Base-by-base conservation (phyloP, 2,888 invertebrate genomes). In the Nasonia oneida region DNA sequence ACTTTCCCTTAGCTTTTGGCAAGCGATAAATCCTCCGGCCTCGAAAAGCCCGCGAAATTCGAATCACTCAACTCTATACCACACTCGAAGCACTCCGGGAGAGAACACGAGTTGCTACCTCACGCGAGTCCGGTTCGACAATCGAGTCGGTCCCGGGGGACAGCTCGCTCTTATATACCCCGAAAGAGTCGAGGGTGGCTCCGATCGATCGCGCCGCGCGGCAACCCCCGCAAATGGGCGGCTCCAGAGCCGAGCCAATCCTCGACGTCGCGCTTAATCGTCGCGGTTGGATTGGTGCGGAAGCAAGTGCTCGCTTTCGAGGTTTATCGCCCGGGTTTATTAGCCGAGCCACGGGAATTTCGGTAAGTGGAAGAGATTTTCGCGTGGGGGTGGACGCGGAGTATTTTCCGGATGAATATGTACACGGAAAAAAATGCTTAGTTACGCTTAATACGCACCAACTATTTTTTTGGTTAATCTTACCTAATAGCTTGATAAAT, bases 141-240 rank as follows among this genome's bases (percentile, higher is more conserved):
- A 74, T 70, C 33, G 42, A 33, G 3, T n/a, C 53, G 2, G 3
- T 64, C 42, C 67, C 85, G 37, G 81, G 78, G 78, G 39, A 14
- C 18, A 3, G 14, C 23, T n/a, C 39, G 15, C 6, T 18, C 74
- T 84, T 79, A 84, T 84, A 84, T 29, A 29, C 29, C 12, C 29
- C 12, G 15, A 29, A 18, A 33, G 37, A 8, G 23, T 42, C 53
- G 78, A 23, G 82, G n/a, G 75, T 74, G 50, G 23, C 47, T 33
- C 37, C 23, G n/a, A 81, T 81, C 85, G 85, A 77, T 81, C 67
- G 33, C 15, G 61, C 67, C 33, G 29, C 1, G 29, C 29, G 10
- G 33, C 47, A 71, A 73, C 75, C 84, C 64, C 23, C 33, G 29
- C 37, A 6, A 15, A n/a, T 75, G 70, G 84, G 76, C 81, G 37